Conservation (phyloP, 2,888 invertebrate species). For the Amblyjoppa fuscipennis region DNA sequence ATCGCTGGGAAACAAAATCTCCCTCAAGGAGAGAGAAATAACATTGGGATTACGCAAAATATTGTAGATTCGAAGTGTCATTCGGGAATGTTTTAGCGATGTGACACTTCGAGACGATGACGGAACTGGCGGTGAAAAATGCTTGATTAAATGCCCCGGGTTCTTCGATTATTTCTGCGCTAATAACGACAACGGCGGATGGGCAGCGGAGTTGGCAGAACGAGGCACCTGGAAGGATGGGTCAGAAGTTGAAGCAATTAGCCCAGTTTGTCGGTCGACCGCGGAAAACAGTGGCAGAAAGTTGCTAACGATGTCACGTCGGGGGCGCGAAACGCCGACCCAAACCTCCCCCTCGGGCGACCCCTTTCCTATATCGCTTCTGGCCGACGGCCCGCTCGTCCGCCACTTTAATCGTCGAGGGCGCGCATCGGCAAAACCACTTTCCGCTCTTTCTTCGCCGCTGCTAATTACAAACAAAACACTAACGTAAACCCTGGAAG, state of each 20-base stretch:
- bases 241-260: conserved; percentile 81
- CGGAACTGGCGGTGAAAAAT: neutral
- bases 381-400: conserved; percentile 67
- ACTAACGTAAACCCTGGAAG: conserved; percentile 35
- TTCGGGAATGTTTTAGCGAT: neutral
- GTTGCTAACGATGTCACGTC: conserved; percentile 80
- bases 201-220: conserved; percentile 24
- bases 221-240: conserved; percentile 69
- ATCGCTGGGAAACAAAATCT: conserved; percentile 76
- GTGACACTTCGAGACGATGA: neutral
- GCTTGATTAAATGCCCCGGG: neutral
- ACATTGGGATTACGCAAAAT: neutral
- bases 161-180: conserved; percentile 26
- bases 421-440: conserved; percentile 68
- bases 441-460: conserved; percentile 39
- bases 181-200: conserved; percentile 21
- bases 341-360: neutral
- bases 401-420: conserved; percentile 76
- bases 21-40: neutral
- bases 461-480: conserved; percentile 76
- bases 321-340: conserved; percentile 58
- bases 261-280: conserved; percentile 79
- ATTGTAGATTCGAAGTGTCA: neutral
- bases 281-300: conserved; percentile 81
- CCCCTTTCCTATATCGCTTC: conserved; percentile 27